A percentile compares a stretch with the other conserved stretches of the same genome.
phyloP scores from a whole-genome alignment of 1,140 invertebrate species.

The Hyles vespertilio region DNA sequence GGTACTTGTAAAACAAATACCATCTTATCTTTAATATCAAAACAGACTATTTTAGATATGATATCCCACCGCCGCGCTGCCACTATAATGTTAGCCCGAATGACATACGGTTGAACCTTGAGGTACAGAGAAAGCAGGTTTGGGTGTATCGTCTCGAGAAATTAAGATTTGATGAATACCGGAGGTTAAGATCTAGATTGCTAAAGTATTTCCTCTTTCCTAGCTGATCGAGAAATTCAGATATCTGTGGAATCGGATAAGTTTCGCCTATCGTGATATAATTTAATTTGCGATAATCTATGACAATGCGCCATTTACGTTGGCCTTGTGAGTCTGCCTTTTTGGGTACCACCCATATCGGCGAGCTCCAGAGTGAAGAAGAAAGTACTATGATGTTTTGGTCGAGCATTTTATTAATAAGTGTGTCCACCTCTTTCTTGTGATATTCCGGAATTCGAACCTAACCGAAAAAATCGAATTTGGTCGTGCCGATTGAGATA shows the following conservation, averaged over 20 bases:
- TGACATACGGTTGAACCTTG: background rate
- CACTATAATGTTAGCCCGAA: conserved; percentile 1
- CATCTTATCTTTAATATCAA: too few species aligned
- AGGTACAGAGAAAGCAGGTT: background rate
- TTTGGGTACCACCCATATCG: conserved; percentile 8
- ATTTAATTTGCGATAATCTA: conserved; percentile 5
- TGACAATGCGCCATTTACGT: conserved; percentile 6
- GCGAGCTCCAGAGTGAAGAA: conserved; percentile 3
- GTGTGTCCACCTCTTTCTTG: background rate
- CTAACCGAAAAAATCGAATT: too few species aligned
- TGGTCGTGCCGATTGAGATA: too few species aligned
- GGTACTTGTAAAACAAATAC: too few species aligned
- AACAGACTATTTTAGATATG: too few species aligned
- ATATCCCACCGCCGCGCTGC: too few species aligned
- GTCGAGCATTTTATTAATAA: conserved; percentile 3
- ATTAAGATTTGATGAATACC: background rate
- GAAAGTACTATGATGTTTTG: conserved; percentile 8
- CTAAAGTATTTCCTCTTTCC: conserved; percentile 1
- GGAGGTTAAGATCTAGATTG: background rate
- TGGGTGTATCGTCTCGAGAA: background rate
- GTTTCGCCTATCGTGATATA: conserved; percentile 4
- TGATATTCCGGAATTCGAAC: background rate
- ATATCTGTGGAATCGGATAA: conserved; percentile 6
- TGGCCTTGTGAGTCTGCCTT: conserved; percentile 5
- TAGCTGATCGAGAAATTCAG: conserved; percentile 7